Base-by-base conservation (phyloP, 2,797 vertebrate genomes). In the Decapterus maruadsi region DNA sequence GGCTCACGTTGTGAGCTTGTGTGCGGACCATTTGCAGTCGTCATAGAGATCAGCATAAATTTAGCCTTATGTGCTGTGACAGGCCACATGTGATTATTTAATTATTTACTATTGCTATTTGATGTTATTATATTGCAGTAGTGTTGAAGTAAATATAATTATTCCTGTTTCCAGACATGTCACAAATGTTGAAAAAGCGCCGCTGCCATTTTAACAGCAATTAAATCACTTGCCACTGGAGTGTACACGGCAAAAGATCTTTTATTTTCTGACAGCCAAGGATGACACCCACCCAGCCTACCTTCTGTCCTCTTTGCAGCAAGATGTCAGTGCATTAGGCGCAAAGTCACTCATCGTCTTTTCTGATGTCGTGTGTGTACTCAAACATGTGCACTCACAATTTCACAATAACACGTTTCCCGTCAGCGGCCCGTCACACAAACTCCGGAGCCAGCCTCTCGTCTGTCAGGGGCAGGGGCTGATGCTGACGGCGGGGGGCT, bases 381-480 rank as follows among this genome's bases (percentile, higher is more conserved):
- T 20, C 64, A 20, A 38, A 67, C 68, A 73, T 66, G 26, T 57
- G 75, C 13, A 26, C 67, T 57, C 55, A 43, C 75, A 63, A 8
- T 61, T 71, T 48, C 70, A 74, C 70, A 80, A 72, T 62, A 74
- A 72, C 63, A 45, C 71, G 68, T 63, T 88, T 89, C 61, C 80
- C 42, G 7, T 78, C 78, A 89, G 51, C 26, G 7, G 63, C 72
- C 53, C 79, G 36, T 91, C 88, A 89, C 51, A 29, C 67, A 88
- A 78, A 54, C 75, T 74, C 81, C 67, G 68, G 77, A 85, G 77
- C 83, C 75, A 46, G 48, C 71, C 36, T 80, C 72, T 82, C 68
- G 69, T 82, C 81, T 87, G 82, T 86, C 82, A 84, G 50, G 66
- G 50, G 64, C 31, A 34, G 6, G 31, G 31, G 31, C 31, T 34